These are phyloP conservation scores for Psephotus haematonotus DNA, from an alignment of 2,113 vertebrate species.

Conservation along the genomic window DNA sequence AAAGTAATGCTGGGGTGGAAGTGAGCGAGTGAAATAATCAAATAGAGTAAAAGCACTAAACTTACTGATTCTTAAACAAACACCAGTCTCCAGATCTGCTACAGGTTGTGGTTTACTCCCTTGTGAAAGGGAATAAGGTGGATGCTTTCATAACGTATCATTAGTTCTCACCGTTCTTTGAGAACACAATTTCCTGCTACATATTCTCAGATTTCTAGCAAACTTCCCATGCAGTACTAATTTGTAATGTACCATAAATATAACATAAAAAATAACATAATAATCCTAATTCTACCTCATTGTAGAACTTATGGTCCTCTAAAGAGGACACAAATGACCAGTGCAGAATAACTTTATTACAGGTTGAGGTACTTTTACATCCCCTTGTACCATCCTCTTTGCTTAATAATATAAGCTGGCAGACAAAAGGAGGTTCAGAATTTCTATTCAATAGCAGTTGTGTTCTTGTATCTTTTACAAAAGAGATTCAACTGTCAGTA, in stretches of 20 bases:
- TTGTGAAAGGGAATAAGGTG: background rate
- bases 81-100: background rate
- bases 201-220: background rate
- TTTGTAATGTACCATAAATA: background rate
- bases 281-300: background rate
- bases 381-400: background rate
- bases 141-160: background rate
- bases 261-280: background rate
- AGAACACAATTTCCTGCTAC: background rate
- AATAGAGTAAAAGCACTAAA: too few species aligned
- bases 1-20: too few species aligned
- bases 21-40: too few species aligned
- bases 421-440: background rate
- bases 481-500: background rate
- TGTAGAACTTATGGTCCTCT: background rate
- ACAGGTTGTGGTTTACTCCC: background rate
- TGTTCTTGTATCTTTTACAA: background rate
- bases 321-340: background rate
- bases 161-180: background rate
- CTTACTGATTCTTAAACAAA: background rate
- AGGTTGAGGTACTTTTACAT: background rate
- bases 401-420: background rate
- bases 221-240: background rate
- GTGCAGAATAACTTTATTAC: background rate
- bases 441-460: background rate